A percentile compares a stretch with the other conserved stretches of the same genome.
Conservation (phyloP, 1,140 invertebrate genomes). For the Drosophila triauraria region DNA sequence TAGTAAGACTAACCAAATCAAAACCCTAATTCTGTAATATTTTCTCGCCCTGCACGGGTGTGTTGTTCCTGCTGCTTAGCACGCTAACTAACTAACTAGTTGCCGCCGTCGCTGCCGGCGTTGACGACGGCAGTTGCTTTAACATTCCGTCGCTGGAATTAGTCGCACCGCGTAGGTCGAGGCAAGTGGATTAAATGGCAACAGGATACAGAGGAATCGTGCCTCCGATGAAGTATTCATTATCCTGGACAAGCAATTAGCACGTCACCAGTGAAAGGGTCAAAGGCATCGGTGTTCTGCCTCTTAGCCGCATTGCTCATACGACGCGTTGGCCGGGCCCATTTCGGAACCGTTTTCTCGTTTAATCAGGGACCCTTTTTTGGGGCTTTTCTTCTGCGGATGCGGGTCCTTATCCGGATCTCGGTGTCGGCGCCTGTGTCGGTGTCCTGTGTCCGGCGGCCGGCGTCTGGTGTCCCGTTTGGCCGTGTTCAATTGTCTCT, state of each 20-base stretch:
- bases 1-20: neutral
- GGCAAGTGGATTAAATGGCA: conserved; percentile 78
- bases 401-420: conserved; percentile 37
- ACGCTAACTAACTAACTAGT: conserved; percentile 76
- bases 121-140: conserved; percentile 48
- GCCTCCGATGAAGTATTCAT: conserved; percentile 49
- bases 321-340: conserved; percentile 51
- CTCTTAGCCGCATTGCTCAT: conserved; percentile 46
- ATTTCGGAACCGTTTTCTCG: conserved; percentile 30
- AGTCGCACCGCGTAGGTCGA: conserved; percentile 75
- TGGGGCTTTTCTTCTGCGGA: conserved; percentile 9
- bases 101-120: conserved; percentile 38
- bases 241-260: conserved; percentile 74
- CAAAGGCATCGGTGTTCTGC: conserved; percentile 44
- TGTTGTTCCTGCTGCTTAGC: conserved; percentile 59
- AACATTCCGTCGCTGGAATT: conserved; percentile 64
- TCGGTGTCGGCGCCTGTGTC: conserved; percentile 37
- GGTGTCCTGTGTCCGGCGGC: conserved; percentile 14
- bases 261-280: conserved; percentile 50
- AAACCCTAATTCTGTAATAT: neutral
- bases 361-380: conserved; percentile 69
- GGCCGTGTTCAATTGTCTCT: conserved; percentile 68
- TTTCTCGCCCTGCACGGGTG: conserved; percentile 14
- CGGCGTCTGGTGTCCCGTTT: conserved; percentile 23
- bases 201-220: conserved; percentile 26